A percentile compares a stretch with the other conserved stretches of the same genome.
Conservation (phyloP, 64 coral and sea anemone genomes). For the Dendronephthya gigantea region DNA sequence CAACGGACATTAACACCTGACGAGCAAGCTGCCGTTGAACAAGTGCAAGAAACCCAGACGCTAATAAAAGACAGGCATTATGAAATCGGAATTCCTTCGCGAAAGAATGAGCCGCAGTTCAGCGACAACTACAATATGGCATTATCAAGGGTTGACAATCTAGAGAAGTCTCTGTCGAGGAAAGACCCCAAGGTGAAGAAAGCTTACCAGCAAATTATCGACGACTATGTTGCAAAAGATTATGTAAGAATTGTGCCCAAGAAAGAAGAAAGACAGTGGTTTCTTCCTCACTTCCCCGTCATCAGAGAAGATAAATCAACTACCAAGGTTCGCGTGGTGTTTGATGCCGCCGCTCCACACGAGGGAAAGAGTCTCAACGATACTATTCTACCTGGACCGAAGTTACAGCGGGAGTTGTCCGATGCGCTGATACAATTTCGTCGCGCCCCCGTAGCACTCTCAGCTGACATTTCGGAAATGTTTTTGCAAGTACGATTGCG, state of each 20-base stretch:
- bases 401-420: slow-evolving; percentile 38
- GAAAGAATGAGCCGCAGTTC: slow-evolving; percentile 33
- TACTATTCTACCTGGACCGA: slow-evolving; percentile 18
- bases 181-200: slow-evolving; percentile 3
- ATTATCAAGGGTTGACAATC: not conserved
- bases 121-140: slow-evolving; percentile 36
- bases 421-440: slow-evolving; percentile 37
- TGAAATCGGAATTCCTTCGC: slow-evolving; percentile 40
- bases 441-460: slow-evolving; percentile 34
- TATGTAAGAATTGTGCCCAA: not conserved
- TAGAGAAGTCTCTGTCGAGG: slow-evolving; percentile 24
- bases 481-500: slow-evolving; percentile 41
- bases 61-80: slow-evolving; percentile 22
- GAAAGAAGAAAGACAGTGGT: not conserved
- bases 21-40: slow-evolving; percentile 22
- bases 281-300: not conserved
- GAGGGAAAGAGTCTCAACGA: slow-evolving; percentile 42
- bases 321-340: slow-evolving; percentile 38
- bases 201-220: slow-evolving; percentile 30
- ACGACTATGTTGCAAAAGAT: not conserved
- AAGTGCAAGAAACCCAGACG: not conserved
- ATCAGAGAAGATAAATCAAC: not conserved
- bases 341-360: slow-evolving; percentile 35
- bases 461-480: slow-evolving; percentile 62
- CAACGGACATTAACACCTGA: slow-evolving; percentile 14